Evolutionary conservation across 2,113 vertebrate genomes (phyloP).

Genomic region (Gymnorhina tibicen): DNA sequence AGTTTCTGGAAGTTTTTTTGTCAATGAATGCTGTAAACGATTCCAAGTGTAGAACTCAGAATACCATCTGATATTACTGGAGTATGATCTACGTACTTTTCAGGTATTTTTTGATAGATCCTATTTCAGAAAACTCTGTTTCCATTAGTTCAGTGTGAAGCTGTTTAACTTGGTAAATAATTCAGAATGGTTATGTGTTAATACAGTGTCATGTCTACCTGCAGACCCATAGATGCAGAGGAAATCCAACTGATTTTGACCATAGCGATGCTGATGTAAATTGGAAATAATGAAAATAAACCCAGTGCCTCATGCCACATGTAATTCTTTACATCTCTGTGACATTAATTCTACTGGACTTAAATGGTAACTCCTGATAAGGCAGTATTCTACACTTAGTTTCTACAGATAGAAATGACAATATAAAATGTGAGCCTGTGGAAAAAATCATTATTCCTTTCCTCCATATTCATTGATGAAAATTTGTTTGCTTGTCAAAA

Average conservation of each 20-base stretch:
- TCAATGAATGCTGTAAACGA: not conserved
- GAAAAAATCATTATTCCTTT: not conserved
- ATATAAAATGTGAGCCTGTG: not conserved
- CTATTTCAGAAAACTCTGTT: not conserved
- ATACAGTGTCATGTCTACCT: not conserved
- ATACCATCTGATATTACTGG: not conserved
- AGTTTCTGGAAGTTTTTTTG: not conserved
- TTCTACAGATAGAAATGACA: not conserved
- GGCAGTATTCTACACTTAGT: not conserved
- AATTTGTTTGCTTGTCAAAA: not conserved
- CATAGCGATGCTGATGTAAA: not conserved
- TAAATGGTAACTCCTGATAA: not conserved
- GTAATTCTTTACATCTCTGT: not conserved
- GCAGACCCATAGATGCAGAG: not conserved
- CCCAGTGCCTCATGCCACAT: not conserved
- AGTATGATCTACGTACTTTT: not conserved
- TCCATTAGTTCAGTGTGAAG: not conserved
- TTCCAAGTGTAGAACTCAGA: not conserved
- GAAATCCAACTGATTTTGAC: not conserved
- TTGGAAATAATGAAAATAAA: not conserved
- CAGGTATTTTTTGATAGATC: not conserved
- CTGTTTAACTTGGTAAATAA: not conserved
- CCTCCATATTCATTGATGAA: not conserved
- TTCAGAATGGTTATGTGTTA: not conserved
- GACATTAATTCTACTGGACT: not conserved